Evolutionary conservation across 2,113 vertebrate species (phyloP).

Genomic region (Dromaius novaehollandiae): DNA sequence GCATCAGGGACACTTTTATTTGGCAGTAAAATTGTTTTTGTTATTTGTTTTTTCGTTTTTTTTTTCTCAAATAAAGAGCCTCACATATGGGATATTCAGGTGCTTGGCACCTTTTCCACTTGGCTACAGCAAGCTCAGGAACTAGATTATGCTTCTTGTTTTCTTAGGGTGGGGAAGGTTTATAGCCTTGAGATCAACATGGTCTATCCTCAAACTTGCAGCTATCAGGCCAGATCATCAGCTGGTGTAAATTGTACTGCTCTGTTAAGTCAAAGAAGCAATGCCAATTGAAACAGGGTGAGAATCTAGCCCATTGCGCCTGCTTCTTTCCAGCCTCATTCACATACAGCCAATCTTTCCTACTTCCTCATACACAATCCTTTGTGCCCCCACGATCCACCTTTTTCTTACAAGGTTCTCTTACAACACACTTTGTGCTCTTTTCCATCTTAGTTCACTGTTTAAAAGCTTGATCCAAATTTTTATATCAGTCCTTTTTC

Average conservation of each 20-base stretch:
- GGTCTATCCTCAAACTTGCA: neutral
- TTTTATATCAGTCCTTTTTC: neutral
- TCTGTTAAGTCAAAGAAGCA: neutral
- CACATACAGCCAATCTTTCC: neutral
- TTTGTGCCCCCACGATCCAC: neutral
- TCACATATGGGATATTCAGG: conserved; percentile 42
- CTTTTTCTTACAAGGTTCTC: neutral
- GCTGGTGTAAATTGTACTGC: conserved; percentile 33
- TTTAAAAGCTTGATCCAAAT: neutral
- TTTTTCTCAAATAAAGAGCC: neutral
- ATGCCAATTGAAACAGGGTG: conserved; percentile 6
- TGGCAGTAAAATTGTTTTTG: conserved; percentile 42
- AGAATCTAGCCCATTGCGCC: neutral
- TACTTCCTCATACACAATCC: neutral
- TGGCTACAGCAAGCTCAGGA: conserved; percentile 27
- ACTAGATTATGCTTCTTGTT: conserved; percentile 31
- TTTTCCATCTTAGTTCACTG: neutral
- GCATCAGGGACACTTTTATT: neutral
- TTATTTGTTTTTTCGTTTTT: neutral
- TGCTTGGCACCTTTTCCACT: conserved; percentile 40
- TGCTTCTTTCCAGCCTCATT: neutral
- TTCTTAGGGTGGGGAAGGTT: conserved; percentile 43
- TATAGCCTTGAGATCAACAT: neutral
- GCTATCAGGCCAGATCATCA: neutral
- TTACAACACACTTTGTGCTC: neutral